These are phyloP conservation scores for Spea multiplicata DNA, from an alignment of 2,113 vertebrate genomes.

Conservation along the genomic window DNA sequence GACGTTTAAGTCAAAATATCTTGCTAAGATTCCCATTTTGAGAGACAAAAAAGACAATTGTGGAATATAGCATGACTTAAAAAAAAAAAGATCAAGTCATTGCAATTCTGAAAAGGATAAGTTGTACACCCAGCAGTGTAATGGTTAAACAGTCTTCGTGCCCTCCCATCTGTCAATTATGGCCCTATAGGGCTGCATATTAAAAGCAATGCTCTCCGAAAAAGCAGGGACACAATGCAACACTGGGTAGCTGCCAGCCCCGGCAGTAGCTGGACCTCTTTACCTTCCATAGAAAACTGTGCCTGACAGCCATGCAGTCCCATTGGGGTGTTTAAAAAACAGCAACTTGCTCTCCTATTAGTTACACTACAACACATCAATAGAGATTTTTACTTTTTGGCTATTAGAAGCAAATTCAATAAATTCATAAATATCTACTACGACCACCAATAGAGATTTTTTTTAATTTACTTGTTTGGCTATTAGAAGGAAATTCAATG, in stretches of 20 bases:
- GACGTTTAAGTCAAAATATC: too few relatives aligned
- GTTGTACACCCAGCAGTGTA: neutral
- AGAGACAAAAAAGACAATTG: neutral
- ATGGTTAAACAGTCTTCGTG: neutral
- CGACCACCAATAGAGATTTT: too few relatives aligned
- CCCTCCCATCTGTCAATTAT: neutral
- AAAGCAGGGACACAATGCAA: conserved; percentile 9
- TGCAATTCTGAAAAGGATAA: neutral
- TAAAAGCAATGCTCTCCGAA: conserved; percentile 4
- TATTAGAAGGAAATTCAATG: too few relatives aligned
- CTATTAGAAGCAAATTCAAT: too few relatives aligned
- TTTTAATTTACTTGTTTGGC: too few relatives aligned
- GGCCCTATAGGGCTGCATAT: conserved; percentile 5
- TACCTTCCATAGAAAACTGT: conserved; percentile 21
- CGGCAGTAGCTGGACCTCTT: conserved; percentile 1
- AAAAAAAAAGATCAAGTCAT: neutral
- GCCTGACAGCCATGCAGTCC: conserved; percentile 16
- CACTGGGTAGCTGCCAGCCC: conserved; percentile 7
- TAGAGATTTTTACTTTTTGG: too few relatives aligned
- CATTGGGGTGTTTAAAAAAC: neutral
- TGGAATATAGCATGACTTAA: neutral
- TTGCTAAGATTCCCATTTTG: neutral
- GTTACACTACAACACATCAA: too few relatives aligned
- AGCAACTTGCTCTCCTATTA: neutral
- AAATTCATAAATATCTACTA: too few relatives aligned